A percentile compares a stretch with the other conserved stretches of the same genome.
These are phyloP conservation scores for Spilogale gracilis DNA, from an alignment of 2,113 vertebrate species.

Conservation along the genomic window DNA sequence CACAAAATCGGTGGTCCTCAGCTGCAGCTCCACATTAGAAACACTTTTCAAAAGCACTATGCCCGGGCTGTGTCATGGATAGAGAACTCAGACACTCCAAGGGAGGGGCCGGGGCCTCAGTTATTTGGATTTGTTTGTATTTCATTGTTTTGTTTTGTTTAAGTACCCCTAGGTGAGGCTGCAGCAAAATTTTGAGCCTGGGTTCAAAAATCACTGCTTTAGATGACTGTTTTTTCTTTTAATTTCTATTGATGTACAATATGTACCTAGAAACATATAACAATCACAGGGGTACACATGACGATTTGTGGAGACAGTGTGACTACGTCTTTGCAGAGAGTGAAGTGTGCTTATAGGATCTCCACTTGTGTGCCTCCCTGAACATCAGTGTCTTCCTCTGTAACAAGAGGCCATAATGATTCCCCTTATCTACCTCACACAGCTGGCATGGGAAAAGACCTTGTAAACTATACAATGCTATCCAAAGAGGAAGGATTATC, in stretches of 20 bases:
- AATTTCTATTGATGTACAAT: constrained; percentile 26
- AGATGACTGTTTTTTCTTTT: constrained; percentile 19
- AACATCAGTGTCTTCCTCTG: constrained; percentile 6
- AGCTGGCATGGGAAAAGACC: not conserved
- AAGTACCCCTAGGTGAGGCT: not conserved
- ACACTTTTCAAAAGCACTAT: not conserved
- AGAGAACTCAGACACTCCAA: not conserved
- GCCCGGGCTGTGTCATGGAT: not conserved
- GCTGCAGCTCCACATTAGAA: not conserved
- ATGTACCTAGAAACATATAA: not conserved
- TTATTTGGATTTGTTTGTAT: not conserved
- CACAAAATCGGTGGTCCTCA: not conserved
- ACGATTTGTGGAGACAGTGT: not conserved
- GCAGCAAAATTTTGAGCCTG: not conserved
- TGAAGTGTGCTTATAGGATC: not conserved
- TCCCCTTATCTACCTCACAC: not conserved
- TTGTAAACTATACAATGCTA: constrained; percentile 29
- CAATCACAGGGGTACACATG: not conserved
- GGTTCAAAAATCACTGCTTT: constrained; percentile 35
- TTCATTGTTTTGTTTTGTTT: not conserved
- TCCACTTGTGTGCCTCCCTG: not conserved
- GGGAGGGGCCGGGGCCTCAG: not conserved
- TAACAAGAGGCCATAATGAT: not conserved
- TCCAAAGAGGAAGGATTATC: not conserved
- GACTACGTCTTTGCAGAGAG: not conserved